Evolutionary conservation across 2,113 vertebrate species (phyloP), one percentile per base, ranked within the genome.

Genomic region (Geococcyx californianus): DNA sequence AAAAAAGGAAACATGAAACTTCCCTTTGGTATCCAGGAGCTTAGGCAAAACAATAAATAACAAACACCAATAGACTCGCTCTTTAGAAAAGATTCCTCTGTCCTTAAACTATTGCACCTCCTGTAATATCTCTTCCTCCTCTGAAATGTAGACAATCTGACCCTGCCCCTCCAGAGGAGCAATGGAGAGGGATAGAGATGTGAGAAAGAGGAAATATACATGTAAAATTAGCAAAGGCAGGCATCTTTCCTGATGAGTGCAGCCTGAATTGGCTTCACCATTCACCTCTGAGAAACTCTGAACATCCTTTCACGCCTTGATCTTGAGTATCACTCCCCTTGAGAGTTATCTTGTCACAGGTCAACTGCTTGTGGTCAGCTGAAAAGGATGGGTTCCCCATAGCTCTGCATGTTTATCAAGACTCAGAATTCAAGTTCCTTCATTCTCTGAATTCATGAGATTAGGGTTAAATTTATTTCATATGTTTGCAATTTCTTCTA

Each of bases 121-220:
- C 31, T 49, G 47, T 49, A 49, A 49, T 49, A 49, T 49, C 47
- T 24, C 47, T 49, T 49, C 47, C 47, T 24, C 47, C 24, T 49
- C 47, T 73, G 23, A 79, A 79, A 76, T 2, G 4, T 19, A 67
- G 21, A 29, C 5, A 63, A 78, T 51, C 26, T 67, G 2, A 33
- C 12, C 11, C 21, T 24, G 23, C 47, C 21, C 3, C 1, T 4
- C 6, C 34, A 2, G 11, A 36, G 55, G 12, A 82, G 1, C 25
- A 78, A 67, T 28, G 11, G 20, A 54, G 51, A 81, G 25, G 69
- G 14, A 55, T 1, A 15, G 49, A 75, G 10, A 31, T 42, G 56
- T 21, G 11, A 54, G 5, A 70, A 89, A 83, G 25, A 59, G 23
- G 1, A 63, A 89, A 55, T 49, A 44, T 21, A 21, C 2, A 18